Percentiles rank a stretch among this genome's conserved stretches.
Conservation (phyloP, 1,140 invertebrate species). For the Goniozus legneri region DNA sequence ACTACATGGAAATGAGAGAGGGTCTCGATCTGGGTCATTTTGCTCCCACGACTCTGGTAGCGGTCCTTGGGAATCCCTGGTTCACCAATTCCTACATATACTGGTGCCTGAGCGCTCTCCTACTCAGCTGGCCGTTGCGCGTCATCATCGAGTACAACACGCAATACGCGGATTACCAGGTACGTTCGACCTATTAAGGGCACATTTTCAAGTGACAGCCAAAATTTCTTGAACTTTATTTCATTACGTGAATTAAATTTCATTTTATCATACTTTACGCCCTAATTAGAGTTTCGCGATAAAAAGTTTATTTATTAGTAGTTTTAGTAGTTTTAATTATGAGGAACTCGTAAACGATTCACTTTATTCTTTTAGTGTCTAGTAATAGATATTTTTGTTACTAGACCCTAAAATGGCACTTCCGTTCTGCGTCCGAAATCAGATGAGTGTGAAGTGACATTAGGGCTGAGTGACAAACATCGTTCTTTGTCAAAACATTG, state of each 20-base stretch:
- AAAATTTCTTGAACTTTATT: background rate
- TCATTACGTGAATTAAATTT: no score
- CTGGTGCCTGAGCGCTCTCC: slow-evolving; percentile 71
- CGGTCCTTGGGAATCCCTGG: slow-evolving; percentile 62
- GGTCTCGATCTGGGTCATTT: slow-evolving; percentile 70
- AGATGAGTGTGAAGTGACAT: no score
- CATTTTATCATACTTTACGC: no score
- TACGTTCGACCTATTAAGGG: slow-evolving; percentile 24
- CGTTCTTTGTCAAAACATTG: no score
- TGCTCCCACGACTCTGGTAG: slow-evolving; percentile 63
- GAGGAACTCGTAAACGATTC: background rate
- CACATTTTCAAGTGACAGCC: background rate
- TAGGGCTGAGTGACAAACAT: no score
- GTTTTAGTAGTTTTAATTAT: no score
- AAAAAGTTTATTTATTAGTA: background rate
- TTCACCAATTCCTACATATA: slow-evolving; percentile 66
- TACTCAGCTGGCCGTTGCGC: slow-evolving; percentile 81
- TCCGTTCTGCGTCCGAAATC: no score
- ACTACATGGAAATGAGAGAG: slow-evolving; percentile 88
- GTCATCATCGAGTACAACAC: slow-evolving; percentile 83
- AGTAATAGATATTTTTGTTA: no score
- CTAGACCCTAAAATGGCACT: no score
- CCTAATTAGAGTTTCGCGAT: background rate
- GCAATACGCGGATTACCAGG: slow-evolving; percentile 76
- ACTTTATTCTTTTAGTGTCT: no score